phyloP scores from a whole-genome alignment of 2,888 invertebrate genomes.

The Bombylius major region DNA sequence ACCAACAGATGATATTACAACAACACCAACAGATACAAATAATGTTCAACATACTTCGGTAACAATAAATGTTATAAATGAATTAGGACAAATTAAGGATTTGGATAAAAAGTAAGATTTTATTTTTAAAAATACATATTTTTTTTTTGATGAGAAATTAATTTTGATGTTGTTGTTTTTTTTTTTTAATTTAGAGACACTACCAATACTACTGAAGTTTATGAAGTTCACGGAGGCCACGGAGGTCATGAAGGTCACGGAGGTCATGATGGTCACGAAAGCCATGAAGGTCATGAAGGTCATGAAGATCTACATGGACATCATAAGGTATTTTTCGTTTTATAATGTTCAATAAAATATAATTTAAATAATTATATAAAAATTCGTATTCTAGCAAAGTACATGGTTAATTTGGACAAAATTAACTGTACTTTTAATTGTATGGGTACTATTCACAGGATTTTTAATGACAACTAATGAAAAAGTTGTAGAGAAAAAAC shows the following conservation, averaged over 20 bases:
- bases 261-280: too few relatives aligned
- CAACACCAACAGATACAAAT: conserved; percentile 6
- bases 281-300: too few relatives aligned
- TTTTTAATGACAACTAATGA: conserved; percentile 57
- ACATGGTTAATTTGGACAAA: conserved; percentile 33
- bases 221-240: not conserved
- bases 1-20: conserved; percentile 27
- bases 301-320: too few relatives aligned
- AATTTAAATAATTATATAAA: not conserved
- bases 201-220: not conserved
- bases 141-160: not conserved
- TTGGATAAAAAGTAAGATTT: conserved; percentile 27
- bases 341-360: too few relatives aligned
- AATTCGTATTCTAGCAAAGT: not conserved
- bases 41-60: conserved; percentile 13
- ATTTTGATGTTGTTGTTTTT: too few relatives aligned
- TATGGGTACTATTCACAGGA: conserved; percentile 56
- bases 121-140: not conserved
- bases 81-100: conserved; percentile 31
- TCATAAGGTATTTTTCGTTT: too few relatives aligned
- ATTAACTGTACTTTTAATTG: conserved; percentile 43
- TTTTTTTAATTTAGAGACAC: not conserved
- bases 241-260: too few relatives aligned
- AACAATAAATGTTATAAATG: conserved; percentile 34
- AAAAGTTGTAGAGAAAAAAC: conserved; percentile 46